These are phyloP conservation scores for Neoarius graeffei DNA, from an alignment of 2,113 vertebrate genomes.

Conservation along the genomic window DNA sequence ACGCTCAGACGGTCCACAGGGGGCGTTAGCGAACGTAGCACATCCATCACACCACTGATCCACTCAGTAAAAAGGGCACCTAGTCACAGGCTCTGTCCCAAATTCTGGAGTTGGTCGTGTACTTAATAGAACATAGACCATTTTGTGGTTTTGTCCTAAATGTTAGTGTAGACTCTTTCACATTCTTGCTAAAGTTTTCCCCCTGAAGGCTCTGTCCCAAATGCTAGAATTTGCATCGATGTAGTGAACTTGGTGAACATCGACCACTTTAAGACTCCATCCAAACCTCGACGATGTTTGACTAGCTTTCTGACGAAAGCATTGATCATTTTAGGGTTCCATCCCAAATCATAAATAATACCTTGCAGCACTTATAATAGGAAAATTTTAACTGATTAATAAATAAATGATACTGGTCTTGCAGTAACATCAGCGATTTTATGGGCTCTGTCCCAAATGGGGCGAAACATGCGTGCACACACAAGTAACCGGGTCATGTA, in stretches of 20 bases:
- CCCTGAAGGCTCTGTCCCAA: neutral
- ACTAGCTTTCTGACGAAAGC: neutral
- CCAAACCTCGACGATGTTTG: neutral
- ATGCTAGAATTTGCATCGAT: neutral
- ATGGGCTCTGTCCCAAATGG: neutral
- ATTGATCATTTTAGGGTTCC: neutral
- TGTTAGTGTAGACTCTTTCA: neutral
- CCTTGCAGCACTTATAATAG: neutral
- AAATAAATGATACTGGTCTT: neutral
- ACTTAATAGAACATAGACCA: neutral
- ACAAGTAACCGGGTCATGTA: neutral
- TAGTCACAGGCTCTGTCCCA: neutral
- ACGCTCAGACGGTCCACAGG: constrained; percentile 19
- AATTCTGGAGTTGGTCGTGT: neutral
- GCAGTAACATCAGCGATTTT: neutral
- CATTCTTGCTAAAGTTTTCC: neutral
- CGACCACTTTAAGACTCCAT: neutral
- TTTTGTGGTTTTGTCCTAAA: neutral
- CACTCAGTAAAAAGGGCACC: neutral
- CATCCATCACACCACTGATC: constrained; percentile 10
- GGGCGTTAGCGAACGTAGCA: constrained; percentile 14
- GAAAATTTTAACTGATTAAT: neutral
- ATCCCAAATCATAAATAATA: neutral
- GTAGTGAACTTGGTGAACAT: neutral
- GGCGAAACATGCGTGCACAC: neutral